Evolutionary conservation across 2,797 vertebrate species (phyloP), one percentile per base, ranked within the genome.

Genomic region (Tinamus major): DNA sequence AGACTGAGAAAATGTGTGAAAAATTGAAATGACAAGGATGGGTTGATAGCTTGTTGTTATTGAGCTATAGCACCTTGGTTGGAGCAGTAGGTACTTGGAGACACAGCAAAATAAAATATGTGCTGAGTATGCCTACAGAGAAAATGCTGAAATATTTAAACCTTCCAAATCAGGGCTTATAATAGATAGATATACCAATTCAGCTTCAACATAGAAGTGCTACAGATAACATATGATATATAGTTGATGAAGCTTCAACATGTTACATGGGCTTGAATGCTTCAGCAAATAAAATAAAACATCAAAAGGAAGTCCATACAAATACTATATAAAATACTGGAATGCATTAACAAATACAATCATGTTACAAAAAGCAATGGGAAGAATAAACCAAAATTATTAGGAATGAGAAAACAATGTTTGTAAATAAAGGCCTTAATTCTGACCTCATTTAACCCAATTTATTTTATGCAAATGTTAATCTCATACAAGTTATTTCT

Each of bases 1-100:
- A 91, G 79, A 48, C 87, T 84, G 92, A 94, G 90, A 95, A 96
- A 96, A 95, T 88, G 82, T 87, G 93, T 96, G 89, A 87, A 94
- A 97, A 97, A 97, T 92, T 95, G 86, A 95, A 95, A 96, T 93
- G 71, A 95, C 93, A 95, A 92, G 87, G 61, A 11, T 89, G 51
- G n/a, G 78, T 67, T 95, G 91, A 89, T 95, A 95, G 72, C 65
- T 96, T 83, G 87, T 95, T 95, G 48, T 92, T 95, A 70, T 33
- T 86, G 82, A 96, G 92, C 75, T 91, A 61, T 67, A 85, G 69
- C 53, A 46, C 59, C 51, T 95, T 64, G 53, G 56, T 85, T 92
- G 61, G 61, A 87, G 93, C 93, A 78, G 59, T 41, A 87, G 70
- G 79, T 79, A 83, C 69, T 24, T 93, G 61, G 49, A 95, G 84